Percentiles rank a stretch among this genome's conserved stretches.
These are phyloP conservation scores for Chloroclystis v-ata DNA, from an alignment of 2,888 invertebrate species.

Conservation along the genomic window DNA sequence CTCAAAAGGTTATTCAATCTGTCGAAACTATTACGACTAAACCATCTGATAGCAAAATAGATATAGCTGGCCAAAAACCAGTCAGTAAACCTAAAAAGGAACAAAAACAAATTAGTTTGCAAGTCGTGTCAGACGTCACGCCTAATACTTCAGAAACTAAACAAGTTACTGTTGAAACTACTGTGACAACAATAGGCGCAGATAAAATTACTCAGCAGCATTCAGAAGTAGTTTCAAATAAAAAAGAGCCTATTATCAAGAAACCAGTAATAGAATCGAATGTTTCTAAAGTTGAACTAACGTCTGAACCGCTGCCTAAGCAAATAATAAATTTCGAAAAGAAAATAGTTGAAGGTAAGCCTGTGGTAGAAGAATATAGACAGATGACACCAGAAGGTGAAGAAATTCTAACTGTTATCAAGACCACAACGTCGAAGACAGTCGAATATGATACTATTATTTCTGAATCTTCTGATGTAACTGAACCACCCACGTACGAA, in stretches of 20 bases:
- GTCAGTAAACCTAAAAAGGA: constrained; percentile 15
- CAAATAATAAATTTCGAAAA: constrained; percentile 27
- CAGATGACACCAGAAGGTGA: constrained; percentile 39
- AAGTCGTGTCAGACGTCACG: constrained; percentile 11
- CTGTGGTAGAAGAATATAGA: constrained; percentile 40
- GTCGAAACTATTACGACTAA: constrained; percentile 3
- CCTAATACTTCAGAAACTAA: constrained; percentile 14
- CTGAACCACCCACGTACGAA: constrained; percentile 14
- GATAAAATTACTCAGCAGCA: constrained; percentile 2
- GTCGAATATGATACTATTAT: constrained; percentile 35
- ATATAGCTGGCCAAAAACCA: constrained; percentile 14
- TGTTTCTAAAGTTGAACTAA: constrained; percentile 15
- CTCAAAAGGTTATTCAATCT: constrained; percentile 18
- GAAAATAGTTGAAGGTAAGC: constrained; percentile 35
- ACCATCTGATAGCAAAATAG: constrained; percentile 10
- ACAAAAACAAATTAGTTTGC: constrained; percentile 9
- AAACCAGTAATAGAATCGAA: constrained; percentile 27
- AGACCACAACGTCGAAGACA: constrained; percentile 46
- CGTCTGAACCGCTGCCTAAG: constrained; percentile 21
- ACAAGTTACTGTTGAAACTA: constrained; percentile 14
- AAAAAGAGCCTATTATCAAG: constrained; percentile 4
- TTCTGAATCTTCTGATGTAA: constrained; percentile 22
- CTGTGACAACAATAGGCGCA: constrained; percentile 7
- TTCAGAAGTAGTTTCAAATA: not conserved
- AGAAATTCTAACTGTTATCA: constrained; percentile 44